Percentiles rank a stretch among this genome's conserved stretches.
Evolutionary conservation across 2,888 invertebrate species (phyloP).

Genomic region (Opisthograptis luteolata): DNA sequence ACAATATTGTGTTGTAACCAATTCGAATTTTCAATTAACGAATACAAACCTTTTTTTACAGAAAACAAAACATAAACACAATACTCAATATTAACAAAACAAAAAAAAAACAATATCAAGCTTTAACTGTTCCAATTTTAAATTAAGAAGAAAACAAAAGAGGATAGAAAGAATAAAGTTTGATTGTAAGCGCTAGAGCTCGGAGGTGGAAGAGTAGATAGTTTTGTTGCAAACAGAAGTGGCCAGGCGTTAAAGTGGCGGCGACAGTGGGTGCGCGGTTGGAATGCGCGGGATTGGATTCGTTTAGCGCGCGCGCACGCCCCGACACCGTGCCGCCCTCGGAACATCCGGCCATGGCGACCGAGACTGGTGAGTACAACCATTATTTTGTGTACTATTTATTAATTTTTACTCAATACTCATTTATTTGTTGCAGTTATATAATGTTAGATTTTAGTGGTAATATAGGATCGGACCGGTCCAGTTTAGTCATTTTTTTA

Average conservation of each 20-base stretch:
- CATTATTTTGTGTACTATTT: neutral
- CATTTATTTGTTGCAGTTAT: too few species aligned
- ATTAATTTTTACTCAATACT: too few species aligned
- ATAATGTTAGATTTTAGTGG: too few species aligned
- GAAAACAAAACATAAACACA: constrained; percentile 53
- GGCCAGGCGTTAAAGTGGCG: constrained; percentile 73
- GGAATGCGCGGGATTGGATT: constrained; percentile 81
- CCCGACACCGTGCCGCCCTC: constrained; percentile 81
- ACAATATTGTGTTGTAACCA: neutral
- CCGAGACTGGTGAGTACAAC: constrained; percentile 76
- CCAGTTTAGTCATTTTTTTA: too few species aligned
- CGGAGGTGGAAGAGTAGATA: constrained; percentile 38
- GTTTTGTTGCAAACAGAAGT: constrained; percentile 49
- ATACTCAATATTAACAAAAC: constrained; percentile 49
- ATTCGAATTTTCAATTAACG: constrained; percentile 34
- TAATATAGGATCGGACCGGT: too few species aligned
- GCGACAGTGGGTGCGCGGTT: constrained; percentile 70
- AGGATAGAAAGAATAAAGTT: neutral
- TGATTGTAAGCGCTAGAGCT: constrained; percentile 26
- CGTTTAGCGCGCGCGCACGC: constrained; percentile 78
- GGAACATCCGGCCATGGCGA: constrained; percentile 81
- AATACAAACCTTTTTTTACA: constrained; percentile 42
- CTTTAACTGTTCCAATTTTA: constrained; percentile 49
- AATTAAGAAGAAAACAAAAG: constrained; percentile 26
- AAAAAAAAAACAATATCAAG: constrained; percentile 44